Conservation (phyloP, 2,888 invertebrate species). For the Tenthredo notha region DNA sequence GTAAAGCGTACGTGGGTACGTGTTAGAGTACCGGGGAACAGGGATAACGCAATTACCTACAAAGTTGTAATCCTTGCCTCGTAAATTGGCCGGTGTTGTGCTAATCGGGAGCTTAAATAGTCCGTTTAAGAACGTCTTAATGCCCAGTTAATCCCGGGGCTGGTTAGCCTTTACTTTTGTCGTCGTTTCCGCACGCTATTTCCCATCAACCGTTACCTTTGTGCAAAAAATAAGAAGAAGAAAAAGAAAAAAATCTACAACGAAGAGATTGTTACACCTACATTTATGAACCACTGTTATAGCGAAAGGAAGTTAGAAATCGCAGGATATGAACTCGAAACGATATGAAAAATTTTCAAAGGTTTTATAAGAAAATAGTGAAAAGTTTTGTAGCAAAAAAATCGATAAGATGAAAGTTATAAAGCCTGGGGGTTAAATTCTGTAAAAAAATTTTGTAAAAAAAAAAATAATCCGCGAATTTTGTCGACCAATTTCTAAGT, state of each 20-base stretch:
- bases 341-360: not conserved
- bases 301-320: no score
- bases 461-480: not conserved
- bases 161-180: constrained; percentile 53
- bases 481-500: not conserved
- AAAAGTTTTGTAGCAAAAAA: not conserved
- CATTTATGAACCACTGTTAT: no score
- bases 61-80: constrained; percentile 69
- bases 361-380: not conserved
- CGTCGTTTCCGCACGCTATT: constrained; percentile 34
- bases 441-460: not conserved
- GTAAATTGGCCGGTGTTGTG: constrained; percentile 67
- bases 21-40: not conserved
- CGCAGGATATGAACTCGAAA: not conserved
- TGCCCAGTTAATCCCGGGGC: constrained; percentile 67
- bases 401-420: not conserved
- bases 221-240: not conserved
- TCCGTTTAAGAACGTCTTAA: constrained; percentile 71
- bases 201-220: not conserved
- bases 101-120: constrained; percentile 70
- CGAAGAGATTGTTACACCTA: not conserved
- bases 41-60: constrained; percentile 61
- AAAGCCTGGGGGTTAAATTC: not conserved
- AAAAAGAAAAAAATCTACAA: not conserved
- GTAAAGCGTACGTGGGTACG: not conserved